Conservation (phyloP, 2,888 invertebrate species). For the Petrolisthes manimaculis region DNA sequence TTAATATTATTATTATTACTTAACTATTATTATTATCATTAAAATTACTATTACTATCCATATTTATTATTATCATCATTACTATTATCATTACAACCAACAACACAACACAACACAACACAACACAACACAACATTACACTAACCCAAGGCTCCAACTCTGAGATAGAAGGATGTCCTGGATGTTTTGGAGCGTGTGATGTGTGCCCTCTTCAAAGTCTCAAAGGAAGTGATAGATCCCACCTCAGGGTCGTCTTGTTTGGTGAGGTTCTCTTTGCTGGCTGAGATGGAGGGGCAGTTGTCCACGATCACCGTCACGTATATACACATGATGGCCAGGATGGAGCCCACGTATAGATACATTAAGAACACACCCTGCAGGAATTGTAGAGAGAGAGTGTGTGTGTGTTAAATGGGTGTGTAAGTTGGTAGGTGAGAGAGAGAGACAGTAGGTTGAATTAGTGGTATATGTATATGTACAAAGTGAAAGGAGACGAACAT, state of each 20-base stretch:
- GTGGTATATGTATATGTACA: too few species aligned
- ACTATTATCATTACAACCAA: too few species aligned
- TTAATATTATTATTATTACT: too few species aligned
- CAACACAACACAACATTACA: not conserved
- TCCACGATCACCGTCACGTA: constrained; percentile 74
- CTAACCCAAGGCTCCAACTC: constrained; percentile 74
- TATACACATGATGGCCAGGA: constrained; percentile 74
- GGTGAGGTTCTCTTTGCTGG: constrained; percentile 66
- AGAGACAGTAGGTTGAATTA: too few species aligned
- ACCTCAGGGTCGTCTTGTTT: constrained; percentile 71
- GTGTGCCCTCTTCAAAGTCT: constrained; percentile 74
- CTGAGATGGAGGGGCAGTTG: constrained; percentile 72
- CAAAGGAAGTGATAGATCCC: constrained; percentile 72
- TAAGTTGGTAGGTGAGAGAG: not conserved
- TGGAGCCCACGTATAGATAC: constrained; percentile 74
- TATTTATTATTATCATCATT: too few species aligned
- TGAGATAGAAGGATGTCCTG: constrained; percentile 74
- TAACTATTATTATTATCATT: too few species aligned
- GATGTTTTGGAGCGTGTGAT: constrained; percentile 72
- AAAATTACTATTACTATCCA: too few species aligned
- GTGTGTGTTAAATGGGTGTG: not conserved
- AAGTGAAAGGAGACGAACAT: too few species aligned
- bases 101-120: not conserved
- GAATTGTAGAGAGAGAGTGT: not conserved
- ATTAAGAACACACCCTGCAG: constrained; percentile 73